A percentile compares a stretch with the other conserved stretches of the same genome.
phyloP scores from a whole-genome alignment of 2,888 invertebrate genomes.

The Bellardia bayeri region DNA sequence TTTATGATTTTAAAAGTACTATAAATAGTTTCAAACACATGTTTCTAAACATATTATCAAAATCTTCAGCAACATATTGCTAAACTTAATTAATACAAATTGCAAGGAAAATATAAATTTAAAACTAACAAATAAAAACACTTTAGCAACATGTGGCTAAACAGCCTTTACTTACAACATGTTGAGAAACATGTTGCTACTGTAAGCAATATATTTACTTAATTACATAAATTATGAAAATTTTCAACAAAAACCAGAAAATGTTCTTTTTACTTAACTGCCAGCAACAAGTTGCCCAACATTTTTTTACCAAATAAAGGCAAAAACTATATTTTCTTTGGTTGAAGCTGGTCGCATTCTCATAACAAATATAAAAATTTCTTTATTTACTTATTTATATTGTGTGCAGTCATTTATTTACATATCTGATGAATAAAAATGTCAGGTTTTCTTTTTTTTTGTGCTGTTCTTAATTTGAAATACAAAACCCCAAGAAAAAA shows the following conservation, averaged over 20 bases:
- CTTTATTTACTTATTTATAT: background rate
- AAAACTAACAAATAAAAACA: background rate
- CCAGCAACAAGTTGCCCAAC: background rate
- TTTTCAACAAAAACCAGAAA: no score
- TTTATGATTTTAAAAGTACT: no score
- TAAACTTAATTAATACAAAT: no score
- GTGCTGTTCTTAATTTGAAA: background rate
- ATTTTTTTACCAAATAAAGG: background rate
- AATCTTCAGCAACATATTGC: no score
- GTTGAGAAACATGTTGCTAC: no score
- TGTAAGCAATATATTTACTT: no score
- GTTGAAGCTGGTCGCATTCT: slow-evolving; percentile 35
- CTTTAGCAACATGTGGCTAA: background rate
- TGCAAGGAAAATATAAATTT: background rate
- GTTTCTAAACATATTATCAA: background rate
- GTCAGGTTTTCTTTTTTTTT: slow-evolving; percentile 20
- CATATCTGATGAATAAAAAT: slow-evolving; percentile 36
- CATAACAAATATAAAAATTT: background rate
- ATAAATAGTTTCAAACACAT: background rate
- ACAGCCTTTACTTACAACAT: background rate
- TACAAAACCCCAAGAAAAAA: background rate
- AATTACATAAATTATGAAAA: no score
- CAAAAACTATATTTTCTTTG: no score
- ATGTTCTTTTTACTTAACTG: no score
- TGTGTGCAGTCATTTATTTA: slow-evolving; percentile 20